These are phyloP conservation scores for Nautilus pompilius DNA, from an alignment of 1,140 invertebrate species.

Conservation along the genomic window DNA sequence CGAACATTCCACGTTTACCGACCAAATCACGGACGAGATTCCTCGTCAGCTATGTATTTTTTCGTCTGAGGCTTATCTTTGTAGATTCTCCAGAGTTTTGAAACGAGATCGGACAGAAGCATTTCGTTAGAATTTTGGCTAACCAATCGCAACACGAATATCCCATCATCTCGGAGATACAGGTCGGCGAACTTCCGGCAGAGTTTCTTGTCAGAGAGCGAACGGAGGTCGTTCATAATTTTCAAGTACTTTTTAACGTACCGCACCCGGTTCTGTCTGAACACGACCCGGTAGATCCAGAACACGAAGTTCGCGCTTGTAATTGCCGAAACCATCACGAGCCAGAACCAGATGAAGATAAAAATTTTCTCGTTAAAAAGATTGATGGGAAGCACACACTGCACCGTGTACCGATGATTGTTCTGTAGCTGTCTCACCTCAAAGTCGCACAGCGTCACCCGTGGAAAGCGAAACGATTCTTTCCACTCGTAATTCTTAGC, in stretches of 20 bases:
- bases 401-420: slow-evolving; percentile 52
- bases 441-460: slow-evolving; percentile 60
- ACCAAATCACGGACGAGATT: background rate
- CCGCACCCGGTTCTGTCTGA: slow-evolving; percentile 32
- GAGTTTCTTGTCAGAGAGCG: slow-evolving; percentile 37
- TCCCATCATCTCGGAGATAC: slow-evolving; percentile 51
- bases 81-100: slow-evolving; percentile 46
- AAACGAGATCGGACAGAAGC: slow-evolving; percentile 44
- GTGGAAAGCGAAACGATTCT: slow-evolving; percentile 43
- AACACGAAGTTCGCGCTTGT: slow-evolving; percentile 41
- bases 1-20: too few species aligned
- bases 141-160: slow-evolving; percentile 48
- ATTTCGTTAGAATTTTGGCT: slow-evolving; percentile 51
- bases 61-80: slow-evolving; percentile 39
- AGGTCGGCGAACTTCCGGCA: slow-evolving; percentile 42
- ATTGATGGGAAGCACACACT: slow-evolving; percentile 61
- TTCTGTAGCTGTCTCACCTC: slow-evolving; percentile 54
- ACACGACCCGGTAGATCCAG: slow-evolving; percentile 43
- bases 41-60: slow-evolving; percentile 28
- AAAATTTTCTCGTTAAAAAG: slow-evolving; percentile 62
- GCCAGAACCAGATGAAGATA: slow-evolving; percentile 55
- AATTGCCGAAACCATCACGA: slow-evolving; percentile 40
- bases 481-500: slow-evolving; percentile 53
- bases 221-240: slow-evolving; percentile 35
- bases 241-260: slow-evolving; percentile 51